phyloP scores from a whole-genome alignment of 2,888 invertebrate species.

The Papilio protenor region DNA sequence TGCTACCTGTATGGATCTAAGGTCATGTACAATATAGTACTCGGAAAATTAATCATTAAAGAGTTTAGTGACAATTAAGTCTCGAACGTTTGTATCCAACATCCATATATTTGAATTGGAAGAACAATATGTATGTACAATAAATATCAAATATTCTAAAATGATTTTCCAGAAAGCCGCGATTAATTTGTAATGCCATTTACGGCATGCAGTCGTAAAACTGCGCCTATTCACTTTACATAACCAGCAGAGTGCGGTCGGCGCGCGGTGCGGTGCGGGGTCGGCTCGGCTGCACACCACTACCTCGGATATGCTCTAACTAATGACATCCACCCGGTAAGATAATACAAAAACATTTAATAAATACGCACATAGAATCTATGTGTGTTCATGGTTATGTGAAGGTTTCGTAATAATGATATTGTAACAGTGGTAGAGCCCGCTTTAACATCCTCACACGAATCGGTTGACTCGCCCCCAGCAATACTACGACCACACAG shows the following conservation, averaged over 20 bases:
- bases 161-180: slow-evolving; percentile 12
- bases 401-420: neutral
- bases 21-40: neutral
- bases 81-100: neutral
- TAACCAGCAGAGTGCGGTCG: neutral
- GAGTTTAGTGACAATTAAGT: neutral
- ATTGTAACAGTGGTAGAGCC: neutral
- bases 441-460: too few species aligned
- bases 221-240: slow-evolving; percentile 14
- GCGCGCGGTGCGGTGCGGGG: neutral
- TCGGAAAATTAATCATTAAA: neutral
- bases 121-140: neutral
- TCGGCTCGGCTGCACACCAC: neutral
- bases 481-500: too few species aligned
- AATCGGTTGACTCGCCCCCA: too few species aligned
- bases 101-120: neutral
- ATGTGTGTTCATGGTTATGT: neutral
- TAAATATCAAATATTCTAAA: slow-evolving; percentile 25
- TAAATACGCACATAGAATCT: neutral
- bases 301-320: neutral
- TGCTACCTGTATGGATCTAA: too few species aligned
- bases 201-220: slow-evolving; percentile 30
- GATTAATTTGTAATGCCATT: slow-evolving; percentile 28
- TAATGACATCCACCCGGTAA: slow-evolving; percentile 2
- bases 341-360: neutral